Percentiles rank a stretch among this genome's conserved stretches.
Conservation (phyloP, 53 echinoderm and acorn worm species). For the Patiria pectinifera region DNA sequence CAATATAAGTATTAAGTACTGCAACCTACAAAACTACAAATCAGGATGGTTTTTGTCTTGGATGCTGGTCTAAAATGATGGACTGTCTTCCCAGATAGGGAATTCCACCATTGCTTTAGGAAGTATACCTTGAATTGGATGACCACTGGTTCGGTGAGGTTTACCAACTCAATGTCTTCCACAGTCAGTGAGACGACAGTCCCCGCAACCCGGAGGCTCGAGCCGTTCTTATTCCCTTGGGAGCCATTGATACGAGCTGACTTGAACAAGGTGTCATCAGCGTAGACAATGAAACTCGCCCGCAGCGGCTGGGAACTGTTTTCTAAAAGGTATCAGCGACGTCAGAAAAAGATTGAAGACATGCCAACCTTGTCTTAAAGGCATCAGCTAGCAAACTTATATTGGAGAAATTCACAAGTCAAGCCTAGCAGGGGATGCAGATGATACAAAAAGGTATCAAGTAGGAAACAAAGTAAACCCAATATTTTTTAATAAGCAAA, state of each 20-base stretch:
- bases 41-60: no score
- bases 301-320: background rate
- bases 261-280: conserved; percentile 30
- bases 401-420: no score
- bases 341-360: background rate
- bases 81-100: background rate
- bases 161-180: conserved; percentile 43
- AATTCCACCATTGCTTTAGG: background rate
- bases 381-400: no score
- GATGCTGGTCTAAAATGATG: no score
- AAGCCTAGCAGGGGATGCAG: no score
- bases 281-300: conserved; percentile 41
- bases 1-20: no score
- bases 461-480: no score
- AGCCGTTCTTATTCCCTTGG: background rate
- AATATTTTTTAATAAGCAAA: no score
- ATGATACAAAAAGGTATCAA: no score
- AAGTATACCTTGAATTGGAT: conserved; percentile 53
- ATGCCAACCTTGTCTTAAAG: background rate
- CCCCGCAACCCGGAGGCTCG: background rate
- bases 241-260: background rate
- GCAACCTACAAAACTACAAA: no score
- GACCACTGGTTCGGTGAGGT: conserved; percentile 66
- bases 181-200: conserved; percentile 37
- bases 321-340: background rate